These are phyloP conservation scores for Agriotes lineatus DNA, from an alignment of 2,888 invertebrate species.

Conservation along the genomic window DNA sequence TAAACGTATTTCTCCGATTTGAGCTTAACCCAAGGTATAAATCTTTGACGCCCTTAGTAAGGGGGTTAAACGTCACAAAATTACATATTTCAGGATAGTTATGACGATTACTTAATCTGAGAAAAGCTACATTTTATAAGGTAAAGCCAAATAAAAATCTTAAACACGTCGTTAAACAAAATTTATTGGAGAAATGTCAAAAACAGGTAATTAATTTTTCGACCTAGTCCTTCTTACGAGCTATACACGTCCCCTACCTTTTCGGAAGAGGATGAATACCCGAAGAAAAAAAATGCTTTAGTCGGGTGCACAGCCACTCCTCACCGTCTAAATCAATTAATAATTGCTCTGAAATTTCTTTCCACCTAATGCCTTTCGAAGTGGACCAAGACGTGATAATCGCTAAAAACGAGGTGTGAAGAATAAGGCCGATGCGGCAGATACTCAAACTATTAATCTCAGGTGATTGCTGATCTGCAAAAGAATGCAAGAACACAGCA, in stretches of 20 bases:
- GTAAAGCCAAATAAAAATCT: too few relatives aligned
- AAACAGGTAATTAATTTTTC: background rate
- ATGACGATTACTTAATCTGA: too few relatives aligned
- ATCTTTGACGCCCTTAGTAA: too few relatives aligned
- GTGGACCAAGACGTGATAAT: background rate
- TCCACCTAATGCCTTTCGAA: conserved; percentile 9
- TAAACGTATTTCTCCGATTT: too few relatives aligned
- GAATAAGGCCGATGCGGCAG: too few relatives aligned
- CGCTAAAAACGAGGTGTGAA: background rate
- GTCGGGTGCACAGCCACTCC: background rate
- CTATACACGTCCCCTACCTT: background rate
- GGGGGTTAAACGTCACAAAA: too few relatives aligned
- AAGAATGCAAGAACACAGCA: background rate
- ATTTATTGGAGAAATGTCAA: too few relatives aligned
- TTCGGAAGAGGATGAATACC: background rate
- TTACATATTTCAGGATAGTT: too few relatives aligned
- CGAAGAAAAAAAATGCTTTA: background rate
- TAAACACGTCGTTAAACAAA: too few relatives aligned
- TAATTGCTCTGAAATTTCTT: too few relatives aligned
- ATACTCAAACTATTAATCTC: background rate
- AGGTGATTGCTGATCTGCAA: background rate
- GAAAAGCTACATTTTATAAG: too few relatives aligned
- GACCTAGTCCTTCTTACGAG: background rate
- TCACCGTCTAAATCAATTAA: background rate
- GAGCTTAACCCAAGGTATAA: too few relatives aligned